Evolutionary conservation across 1,140 invertebrate genomes (phyloP).

Genomic region (Sitobion miscanthi): DNA sequence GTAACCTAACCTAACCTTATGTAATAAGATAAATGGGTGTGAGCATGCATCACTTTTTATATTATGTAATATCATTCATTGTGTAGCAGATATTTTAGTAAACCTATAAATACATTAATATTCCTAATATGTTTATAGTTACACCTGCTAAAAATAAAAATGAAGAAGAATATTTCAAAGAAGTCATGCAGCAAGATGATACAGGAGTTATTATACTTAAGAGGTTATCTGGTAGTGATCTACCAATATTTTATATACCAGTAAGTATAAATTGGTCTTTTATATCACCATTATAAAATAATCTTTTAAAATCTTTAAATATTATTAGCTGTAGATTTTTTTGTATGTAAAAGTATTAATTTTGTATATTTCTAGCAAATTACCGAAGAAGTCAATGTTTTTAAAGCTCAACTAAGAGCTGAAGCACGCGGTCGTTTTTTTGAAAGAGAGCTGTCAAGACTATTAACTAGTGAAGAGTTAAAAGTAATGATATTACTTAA

Average conservation of each 20-base stretch:
- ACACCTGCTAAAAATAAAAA: not conserved
- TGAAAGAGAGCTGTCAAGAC: constrained; percentile 6
- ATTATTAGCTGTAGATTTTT: not conserved
- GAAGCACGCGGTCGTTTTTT: constrained; percentile 13
- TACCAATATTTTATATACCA: not conserved
- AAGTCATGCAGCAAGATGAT: not conserved
- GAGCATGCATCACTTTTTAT: not conserved
- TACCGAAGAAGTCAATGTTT: constrained; percentile 16
- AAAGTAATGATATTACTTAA: not conserved
- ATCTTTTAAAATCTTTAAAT: not conserved
- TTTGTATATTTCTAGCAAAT: constrained; percentile 14
- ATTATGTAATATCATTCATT: not conserved
- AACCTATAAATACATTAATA: not conserved
- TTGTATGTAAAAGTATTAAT: not conserved
- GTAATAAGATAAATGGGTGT: no score
- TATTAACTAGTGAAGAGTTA: constrained; percentile 38
- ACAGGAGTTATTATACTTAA: not conserved
- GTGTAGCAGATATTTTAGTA: not conserved
- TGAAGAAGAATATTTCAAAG: constrained; percentile 3
- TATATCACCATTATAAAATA: not conserved
- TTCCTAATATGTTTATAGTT: not conserved
- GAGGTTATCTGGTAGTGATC: not conserved
- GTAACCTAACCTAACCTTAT: no score
- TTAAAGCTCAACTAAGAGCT: constrained; percentile 6
- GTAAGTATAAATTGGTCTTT: not conserved